A percentile compares a stretch with the other conserved stretches of the same genome.
Conservation (phyloP, 2,888 invertebrate species). For the Lasius fuliginosus region DNA sequence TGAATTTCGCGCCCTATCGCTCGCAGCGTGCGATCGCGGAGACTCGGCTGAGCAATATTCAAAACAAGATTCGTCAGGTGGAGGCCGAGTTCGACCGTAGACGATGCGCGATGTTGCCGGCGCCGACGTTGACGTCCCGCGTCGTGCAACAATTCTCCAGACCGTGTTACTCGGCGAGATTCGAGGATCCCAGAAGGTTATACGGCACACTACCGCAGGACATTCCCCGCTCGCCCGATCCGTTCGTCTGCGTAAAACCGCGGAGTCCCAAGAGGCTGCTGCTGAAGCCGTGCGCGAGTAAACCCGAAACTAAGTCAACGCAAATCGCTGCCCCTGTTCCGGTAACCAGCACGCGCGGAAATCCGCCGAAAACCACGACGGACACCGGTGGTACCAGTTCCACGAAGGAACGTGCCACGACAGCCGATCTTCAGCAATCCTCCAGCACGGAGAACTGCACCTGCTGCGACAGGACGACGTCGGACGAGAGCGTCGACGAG, state of each 20-base stretch:
- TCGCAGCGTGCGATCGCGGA: slow-evolving; percentile 81
- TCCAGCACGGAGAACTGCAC: slow-evolving; percentile 56
- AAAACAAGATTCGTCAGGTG: slow-evolving; percentile 81
- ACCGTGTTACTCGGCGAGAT: slow-evolving; percentile 38
- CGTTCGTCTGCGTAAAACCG: slow-evolving; percentile 72
- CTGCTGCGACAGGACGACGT: slow-evolving; percentile 50
- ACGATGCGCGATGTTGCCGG: slow-evolving; percentile 59
- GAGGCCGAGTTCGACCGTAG: slow-evolving; percentile 80
- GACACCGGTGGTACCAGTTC: not conserved
- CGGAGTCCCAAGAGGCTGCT: slow-evolving; percentile 78
- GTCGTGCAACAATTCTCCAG: slow-evolving; percentile 66
- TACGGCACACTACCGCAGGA: slow-evolving; percentile 51
- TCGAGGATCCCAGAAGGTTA: slow-evolving; percentile 43
- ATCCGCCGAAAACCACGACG: slow-evolving; percentile 1
- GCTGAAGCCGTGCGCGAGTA: slow-evolving; percentile 79
- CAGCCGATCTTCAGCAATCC: not conserved
- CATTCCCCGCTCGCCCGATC: slow-evolving; percentile 77
- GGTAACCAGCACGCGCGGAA: not conserved
- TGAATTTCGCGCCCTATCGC: slow-evolving; percentile 80
- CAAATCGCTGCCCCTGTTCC: slow-evolving; percentile 3
- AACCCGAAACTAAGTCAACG: slow-evolving; percentile 72
- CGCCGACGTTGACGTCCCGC: slow-evolving; percentile 55
- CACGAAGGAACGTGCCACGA: slow-evolving; percentile 34
- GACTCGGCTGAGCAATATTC: slow-evolving; percentile 77
- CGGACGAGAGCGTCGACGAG: slow-evolving; percentile 66